Base-by-base conservation (phyloP, 2,888 invertebrate genomes). In the Brachylomia viminalis region DNA sequence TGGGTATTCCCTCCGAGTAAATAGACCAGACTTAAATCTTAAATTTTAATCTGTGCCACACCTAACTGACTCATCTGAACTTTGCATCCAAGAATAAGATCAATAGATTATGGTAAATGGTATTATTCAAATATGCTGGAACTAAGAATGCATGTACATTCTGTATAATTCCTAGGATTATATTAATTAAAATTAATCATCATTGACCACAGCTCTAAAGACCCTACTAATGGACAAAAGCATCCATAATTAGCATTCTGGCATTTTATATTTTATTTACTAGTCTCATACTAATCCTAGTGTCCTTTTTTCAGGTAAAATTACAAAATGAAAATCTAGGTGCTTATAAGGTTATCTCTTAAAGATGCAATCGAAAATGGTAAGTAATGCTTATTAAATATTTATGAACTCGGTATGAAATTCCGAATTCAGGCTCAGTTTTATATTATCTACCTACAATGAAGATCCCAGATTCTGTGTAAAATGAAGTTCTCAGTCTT, bases 271-370 rank as follows among this genome's bases (percentile, higher is more conserved):
- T 6, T 23, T 42, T 6, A 66, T 6, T 47, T 23, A 30, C 15
- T 17, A 45, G 0, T 54, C 10, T 54, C 11, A 38, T 52, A 54
- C 38, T 72, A 78, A 80, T 61, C 66, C 15, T 15, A 0, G 10
- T 69, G 72, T 62, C 17, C n/a, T 58, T 42, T 65, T 81, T 83
- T 64, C 82, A 85, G 85, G 85, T 83, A 83, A 83, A 61, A 81
- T 62, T 17, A 54, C 47, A 38, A 56, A 84, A 62, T 54, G 33
- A 52, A 38, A 77, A 33, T 45, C 23, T 59, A 42, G 38, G 17
- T 65, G 56, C 30, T 69, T 54, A n/a, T 20, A 56, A n/a, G 33
- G 47, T 68, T 64, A 67, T 73, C 33, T 70, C 38, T 45, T 27
- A 52, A 62, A 62, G n/a, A 83, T 45, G 68, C 33, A 42, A 70